These are phyloP conservation scores for Nomia melanderi DNA, from an alignment of 1,140 invertebrate species.

Conservation along the genomic window DNA sequence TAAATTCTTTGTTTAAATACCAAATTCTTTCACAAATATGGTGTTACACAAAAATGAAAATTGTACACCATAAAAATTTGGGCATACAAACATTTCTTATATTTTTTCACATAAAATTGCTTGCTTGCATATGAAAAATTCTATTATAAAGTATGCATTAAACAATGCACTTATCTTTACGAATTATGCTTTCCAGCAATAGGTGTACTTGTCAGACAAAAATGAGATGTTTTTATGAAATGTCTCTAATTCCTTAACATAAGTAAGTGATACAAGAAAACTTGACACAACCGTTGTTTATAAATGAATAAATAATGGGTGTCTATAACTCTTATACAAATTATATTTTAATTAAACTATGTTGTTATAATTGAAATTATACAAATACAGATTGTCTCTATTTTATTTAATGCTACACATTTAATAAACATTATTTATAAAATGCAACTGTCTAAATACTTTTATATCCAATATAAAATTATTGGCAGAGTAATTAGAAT, in stretches of 20 bases:
- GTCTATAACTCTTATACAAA: constrained; percentile 56
- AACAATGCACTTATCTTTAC: constrained; percentile 30
- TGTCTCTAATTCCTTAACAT: constrained; percentile 45
- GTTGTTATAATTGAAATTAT: constrained; percentile 69
- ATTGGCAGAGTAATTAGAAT: background rate
- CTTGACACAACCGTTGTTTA: constrained; percentile 39
- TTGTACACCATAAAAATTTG: background rate
- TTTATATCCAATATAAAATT: background rate
- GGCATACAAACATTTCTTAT: constrained; percentile 18
- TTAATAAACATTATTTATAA: constrained; percentile 60
- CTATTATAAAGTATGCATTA: constrained; percentile 43
- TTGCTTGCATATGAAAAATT: constrained; percentile 50
- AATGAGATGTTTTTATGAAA: constrained; percentile 38
- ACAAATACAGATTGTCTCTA: constrained; percentile 68
- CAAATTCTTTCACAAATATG: constrained; percentile 8
- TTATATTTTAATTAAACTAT: constrained; percentile 66
- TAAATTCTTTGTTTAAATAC: constrained; percentile 5
- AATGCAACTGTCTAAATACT: constrained; percentile 2
- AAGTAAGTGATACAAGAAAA: constrained; percentile 50
- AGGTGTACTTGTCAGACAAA: constrained; percentile 52
- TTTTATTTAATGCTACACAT: constrained; percentile 68
- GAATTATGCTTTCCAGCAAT: constrained; percentile 48
- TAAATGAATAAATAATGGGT: constrained; percentile 42
- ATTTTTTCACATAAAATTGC: constrained; percentile 36
- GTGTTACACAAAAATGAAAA: constrained; percentile 3